Evolutionary conservation across 2,113 vertebrate genomes (phyloP), one percentile per base, ranked within the genome.

Genomic region (Solea senegalensis): DNA sequence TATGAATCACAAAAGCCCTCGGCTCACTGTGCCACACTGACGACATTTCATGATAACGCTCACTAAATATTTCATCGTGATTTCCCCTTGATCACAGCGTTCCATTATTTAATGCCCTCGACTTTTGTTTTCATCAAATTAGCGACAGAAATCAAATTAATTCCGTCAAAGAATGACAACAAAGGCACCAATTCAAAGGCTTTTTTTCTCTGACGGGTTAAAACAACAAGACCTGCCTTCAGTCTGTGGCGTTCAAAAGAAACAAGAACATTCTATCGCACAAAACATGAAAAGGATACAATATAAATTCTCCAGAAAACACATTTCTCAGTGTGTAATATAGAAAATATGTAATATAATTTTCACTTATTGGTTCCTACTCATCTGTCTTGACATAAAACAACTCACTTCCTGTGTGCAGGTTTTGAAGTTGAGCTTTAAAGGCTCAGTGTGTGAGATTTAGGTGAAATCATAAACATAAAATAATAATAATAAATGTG

Each of bases 201-300:
- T 26, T 73, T 74, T 73, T 34, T 34, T 34, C 39, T 54, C 41
- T 69, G 21, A 9, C 9, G 41, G 70, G 57, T 58, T 59, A 70
- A 68, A 58, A 56, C 1, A 43, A 50, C n/a, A n/a, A n/a, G 39
- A 48, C 34, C 45, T 9, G 60, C 34, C 65, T 15, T 14, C 7
- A 48, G 21, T 28, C 44, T 48, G 13, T 64, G 67, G 28, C 63
- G n/a, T 40, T 12, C 11, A 9, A 21, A 56, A 2, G 11, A 53
- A 54, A 54, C 14, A 59, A 15, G 71, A 50, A 58, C 9, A 0
- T 34, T 34, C 3, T 34, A 4, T 34, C 2, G 5, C 34, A 34
- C 34, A 34, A 34, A 34, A 34, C 34, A 34, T 34, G 34, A 34
- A 34, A 34, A 34, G 5, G 34, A 34, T 34, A 34, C 34, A 34